Evolutionary conservation across 2,797 vertebrate species (phyloP).

Genomic region (Psittacula echo): DNA sequence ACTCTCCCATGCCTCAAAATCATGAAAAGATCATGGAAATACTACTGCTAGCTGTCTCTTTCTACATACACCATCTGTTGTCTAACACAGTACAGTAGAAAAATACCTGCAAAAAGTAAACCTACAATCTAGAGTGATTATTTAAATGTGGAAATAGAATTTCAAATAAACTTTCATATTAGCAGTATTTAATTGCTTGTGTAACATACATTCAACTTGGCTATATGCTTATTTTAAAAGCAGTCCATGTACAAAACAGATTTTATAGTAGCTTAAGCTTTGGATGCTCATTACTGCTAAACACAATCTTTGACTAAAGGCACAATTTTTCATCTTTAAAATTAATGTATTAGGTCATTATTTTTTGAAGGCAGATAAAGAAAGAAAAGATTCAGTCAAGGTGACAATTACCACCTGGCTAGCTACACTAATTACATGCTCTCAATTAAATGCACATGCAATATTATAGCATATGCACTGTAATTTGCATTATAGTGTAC

Average conservation of each 20-base stretch:
- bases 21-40: background rate
- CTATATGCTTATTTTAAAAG: background rate
- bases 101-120: background rate
- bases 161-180: background rate
- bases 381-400: constrained; percentile 61
- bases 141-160: background rate
- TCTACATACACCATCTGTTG: background rate
- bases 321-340: background rate
- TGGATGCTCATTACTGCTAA: background rate
- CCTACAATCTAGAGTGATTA: background rate
- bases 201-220: background rate
- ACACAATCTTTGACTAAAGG: background rate
- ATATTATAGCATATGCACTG: background rate
- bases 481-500: background rate
- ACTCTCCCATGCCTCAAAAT: background rate
- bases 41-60: background rate
- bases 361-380: background rate
- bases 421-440: background rate
- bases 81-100: background rate
- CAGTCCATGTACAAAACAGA: background rate
- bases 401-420: constrained; percentile 60
- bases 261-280: background rate
- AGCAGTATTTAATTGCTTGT: background rate
- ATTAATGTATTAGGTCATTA: background rate
- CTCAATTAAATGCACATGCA: background rate